phyloP scores from a whole-genome alignment of 2,888 invertebrate species.

The Ectobius pallidus region DNA sequence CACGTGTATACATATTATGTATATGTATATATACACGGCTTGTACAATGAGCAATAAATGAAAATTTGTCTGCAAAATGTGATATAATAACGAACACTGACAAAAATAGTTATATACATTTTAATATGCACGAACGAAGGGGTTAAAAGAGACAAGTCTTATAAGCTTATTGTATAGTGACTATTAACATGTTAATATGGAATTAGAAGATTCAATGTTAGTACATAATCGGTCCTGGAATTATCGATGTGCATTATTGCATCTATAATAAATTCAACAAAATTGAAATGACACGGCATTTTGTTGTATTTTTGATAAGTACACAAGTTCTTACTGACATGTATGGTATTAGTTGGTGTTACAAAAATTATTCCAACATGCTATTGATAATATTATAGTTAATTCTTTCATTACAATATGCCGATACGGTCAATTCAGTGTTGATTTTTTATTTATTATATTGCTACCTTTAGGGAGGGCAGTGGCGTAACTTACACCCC shows the following conservation, averaged over 20 bases:
- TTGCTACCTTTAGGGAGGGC: too few species aligned
- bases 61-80: conserved; percentile 12
- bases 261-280: too few species aligned
- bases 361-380: too few species aligned
- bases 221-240: neutral
- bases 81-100: neutral
- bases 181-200: conserved; percentile 10
- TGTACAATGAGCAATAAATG: neutral
- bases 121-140: neutral
- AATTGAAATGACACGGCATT: too few species aligned
- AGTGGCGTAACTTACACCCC: too few species aligned
- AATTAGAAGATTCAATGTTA: conserved; percentile 1
- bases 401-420: too few species aligned
- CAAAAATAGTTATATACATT: neutral
- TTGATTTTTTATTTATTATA: too few species aligned
- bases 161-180: conserved; percentile 4
- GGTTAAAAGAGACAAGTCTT: neutral
- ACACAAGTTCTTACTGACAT: too few species aligned
- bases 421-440: too few species aligned
- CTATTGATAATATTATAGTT: too few species aligned
- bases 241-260: neutral
- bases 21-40: conserved; percentile 16
- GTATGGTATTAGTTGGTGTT: too few species aligned
- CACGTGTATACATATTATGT: neutral
- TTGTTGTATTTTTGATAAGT: too few species aligned